Evolutionary conservation across 2,113 vertebrate genomes (phyloP), one percentile per base, ranked within the genome.

Genomic region (Cyprinodon tularosa): DNA sequence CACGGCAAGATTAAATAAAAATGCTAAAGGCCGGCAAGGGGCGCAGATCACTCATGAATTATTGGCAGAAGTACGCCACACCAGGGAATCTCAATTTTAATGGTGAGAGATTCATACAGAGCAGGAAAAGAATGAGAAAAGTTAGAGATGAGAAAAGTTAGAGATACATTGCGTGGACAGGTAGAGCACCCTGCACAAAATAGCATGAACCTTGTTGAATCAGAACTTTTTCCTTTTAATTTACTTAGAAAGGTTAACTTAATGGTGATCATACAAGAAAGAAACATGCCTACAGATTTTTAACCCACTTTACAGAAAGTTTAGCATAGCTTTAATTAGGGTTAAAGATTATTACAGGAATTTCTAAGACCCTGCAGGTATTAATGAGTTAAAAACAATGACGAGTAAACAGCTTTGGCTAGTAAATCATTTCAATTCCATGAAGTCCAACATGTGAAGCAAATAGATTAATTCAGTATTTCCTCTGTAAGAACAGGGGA

Each of bases 31-130:
- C 95, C 92, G 93, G 90, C 90, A 89, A 93, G 95, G 95, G 95
- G 95, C 94, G 91, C 93, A 94, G 95, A 96, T 96, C 95, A 95
- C 95, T 96, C 95, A 96, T 96, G 95, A 97, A 97, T 97, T 96
- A 97, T 96, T 97, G 96, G 95, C 95, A 94, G 92, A 90, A 94
- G 93, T 93, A 96, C 93, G 72, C 87, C 91, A 89, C 95, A 83
- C 95, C 93, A 93, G 94, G 94, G 95, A 96, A 93, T 95, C 93
- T 95, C 91, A 93, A 94, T 95, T 85, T 88, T 89, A 91, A 87
- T 87, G 82, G 71, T 77, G 75, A 84, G 61, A 70, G 72, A 73
- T 39, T 62, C n/a, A 53, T 40, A 62, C 38, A 80, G 17, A 69
- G 59, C 22, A 78, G 22, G 66, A 57, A 42, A 42, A 59, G 36